Conservation (phyloP, 2,888 invertebrate genomes). For the Octonoba sinensis region DNA sequence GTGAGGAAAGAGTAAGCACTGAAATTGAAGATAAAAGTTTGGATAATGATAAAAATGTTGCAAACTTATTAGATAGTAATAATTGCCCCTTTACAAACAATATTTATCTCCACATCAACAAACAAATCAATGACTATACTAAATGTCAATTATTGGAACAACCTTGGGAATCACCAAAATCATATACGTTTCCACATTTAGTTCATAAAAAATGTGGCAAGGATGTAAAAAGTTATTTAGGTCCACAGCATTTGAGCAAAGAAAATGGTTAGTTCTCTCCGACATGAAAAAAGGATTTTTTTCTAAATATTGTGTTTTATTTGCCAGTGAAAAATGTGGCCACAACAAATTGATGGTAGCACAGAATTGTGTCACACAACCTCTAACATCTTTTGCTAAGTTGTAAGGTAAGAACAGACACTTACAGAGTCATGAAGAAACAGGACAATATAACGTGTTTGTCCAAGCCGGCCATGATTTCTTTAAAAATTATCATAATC, state of each 20-base stretch:
- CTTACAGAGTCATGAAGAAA: background rate
- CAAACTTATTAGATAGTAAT: too few species aligned
- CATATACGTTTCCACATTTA: too few species aligned
- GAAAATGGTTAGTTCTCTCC: background rate
- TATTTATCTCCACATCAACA: too few species aligned
- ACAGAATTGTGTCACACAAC: background rate
- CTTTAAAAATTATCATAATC: background rate
- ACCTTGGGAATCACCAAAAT: too few species aligned
- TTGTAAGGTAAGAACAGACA: background rate
- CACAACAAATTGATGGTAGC: constrained; percentile 1
- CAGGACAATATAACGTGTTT: background rate
- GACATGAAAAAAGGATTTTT: background rate
- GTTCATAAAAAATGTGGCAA: too few species aligned
- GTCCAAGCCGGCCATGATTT: background rate
- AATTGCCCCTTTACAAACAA: too few species aligned
- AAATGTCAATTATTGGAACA: too few species aligned
- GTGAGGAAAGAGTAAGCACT: too few species aligned
- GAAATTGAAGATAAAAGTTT: too few species aligned
- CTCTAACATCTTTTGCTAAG: background rate
- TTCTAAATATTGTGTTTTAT: background rate
- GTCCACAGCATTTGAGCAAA: background rate
- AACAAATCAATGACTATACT: too few species aligned
- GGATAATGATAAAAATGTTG: too few species aligned
- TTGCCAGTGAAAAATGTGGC: constrained; percentile 5
- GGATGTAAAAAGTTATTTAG: background rate